Evolutionary conservation across 2,113 vertebrate species (phyloP), one percentile per base, ranked within the genome.

Genomic region (Cinclus cinclus): DNA sequence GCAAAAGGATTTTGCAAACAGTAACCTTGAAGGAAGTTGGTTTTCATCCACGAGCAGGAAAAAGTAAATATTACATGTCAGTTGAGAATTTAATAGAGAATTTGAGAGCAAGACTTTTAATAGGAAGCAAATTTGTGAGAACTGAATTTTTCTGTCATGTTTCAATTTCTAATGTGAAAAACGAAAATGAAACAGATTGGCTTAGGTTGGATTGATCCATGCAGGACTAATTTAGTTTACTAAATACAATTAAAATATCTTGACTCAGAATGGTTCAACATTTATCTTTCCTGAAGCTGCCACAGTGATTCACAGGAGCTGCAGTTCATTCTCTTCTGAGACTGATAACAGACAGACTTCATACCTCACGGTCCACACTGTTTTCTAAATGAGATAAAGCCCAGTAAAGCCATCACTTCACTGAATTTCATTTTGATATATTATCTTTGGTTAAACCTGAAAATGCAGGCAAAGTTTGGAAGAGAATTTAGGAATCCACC

Each of bases 171-270:
- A 2, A 70, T 0, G 1, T 35, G 17, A 42, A 85, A 90, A 85
- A 73, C 83, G 69, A 68, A 92, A 87, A 89, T 42, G 13, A 82
- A 94, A 83, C 14, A 90, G 75, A 92, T 83, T 75, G 63, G 63
- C 44, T 87, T 69, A 95, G 55, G 68, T 56, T 83, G 55, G 75
- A 85, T 60, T 92, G 85, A 88, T 87, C 81, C 83, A 78, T 93
- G 60, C 89, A 95, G 73, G 84, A 81, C 68, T 89, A 86, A 97
- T 92, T 89, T 89, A 75, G 91, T 78, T 93, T 90, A 64, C 83
- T 93, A 97, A 96, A 90, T 90, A 92, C 64, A 94, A 83, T 96
- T 92, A 90, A 92, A 95, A 86, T 90, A 83, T 77, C 93, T 95
- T 91, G 68, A 96, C 82, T 95, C 64, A 77, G 79, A 84, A 87